Conservation (phyloP, 2,888 invertebrate species). For the Lordiphosa andalusiaca region DNA sequence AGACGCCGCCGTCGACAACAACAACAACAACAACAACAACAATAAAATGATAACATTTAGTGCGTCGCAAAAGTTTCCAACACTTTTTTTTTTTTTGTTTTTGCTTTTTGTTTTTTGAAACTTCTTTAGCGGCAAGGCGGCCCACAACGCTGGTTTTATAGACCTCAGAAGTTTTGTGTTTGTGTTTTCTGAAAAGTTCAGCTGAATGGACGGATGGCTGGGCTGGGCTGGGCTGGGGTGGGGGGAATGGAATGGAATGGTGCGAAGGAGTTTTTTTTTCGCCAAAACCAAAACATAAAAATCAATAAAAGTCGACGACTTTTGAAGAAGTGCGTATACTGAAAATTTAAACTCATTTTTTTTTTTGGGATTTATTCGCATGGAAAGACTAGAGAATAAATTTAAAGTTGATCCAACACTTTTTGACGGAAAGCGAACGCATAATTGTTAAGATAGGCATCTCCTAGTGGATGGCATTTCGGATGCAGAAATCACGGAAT, state of each 20-base stretch:
- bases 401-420: no score
- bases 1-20: constrained; percentile 45
- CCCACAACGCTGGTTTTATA: constrained; percentile 47
- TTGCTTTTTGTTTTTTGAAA: constrained; percentile 36
- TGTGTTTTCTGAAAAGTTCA: constrained; percentile 61
- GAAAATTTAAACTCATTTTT: constrained; percentile 1
- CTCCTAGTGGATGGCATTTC: no score
- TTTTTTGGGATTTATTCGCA: no score
- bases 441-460: no score
- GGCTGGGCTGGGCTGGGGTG: no score
- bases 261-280: constrained; percentile 4
- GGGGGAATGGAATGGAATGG: neutral
- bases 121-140: constrained; percentile 42
- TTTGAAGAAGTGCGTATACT: constrained; percentile 44
- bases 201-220: constrained; percentile 10
- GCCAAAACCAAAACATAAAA: constrained; percentile 21
- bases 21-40: constrained; percentile 33
- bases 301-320: constrained; percentile 53
- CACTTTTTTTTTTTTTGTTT: constrained; percentile 27
- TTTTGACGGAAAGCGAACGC: no score
- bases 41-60: constrained; percentile 62
- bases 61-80: constrained; percentile 68
- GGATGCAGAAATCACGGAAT: no score
- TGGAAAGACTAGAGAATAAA: no score
- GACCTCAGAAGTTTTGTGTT: constrained; percentile 65